Conservation (phyloP, 2,797 vertebrate species). For the Masticophis lateralis region DNA sequence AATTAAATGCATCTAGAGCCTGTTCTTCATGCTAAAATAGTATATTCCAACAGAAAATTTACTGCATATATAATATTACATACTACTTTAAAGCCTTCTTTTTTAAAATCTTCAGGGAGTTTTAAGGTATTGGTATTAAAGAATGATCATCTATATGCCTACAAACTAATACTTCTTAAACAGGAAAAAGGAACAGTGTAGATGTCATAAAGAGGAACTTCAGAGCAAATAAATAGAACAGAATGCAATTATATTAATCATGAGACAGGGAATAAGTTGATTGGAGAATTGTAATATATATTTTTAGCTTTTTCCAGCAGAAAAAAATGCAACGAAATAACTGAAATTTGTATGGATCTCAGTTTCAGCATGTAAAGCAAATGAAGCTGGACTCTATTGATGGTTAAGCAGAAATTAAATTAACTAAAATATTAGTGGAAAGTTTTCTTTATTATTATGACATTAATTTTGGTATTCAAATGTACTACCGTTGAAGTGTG, state of each 20-base stretch:
- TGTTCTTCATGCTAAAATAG: background rate
- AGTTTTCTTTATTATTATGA: background rate
- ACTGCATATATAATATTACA: background rate
- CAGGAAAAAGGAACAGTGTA: background rate
- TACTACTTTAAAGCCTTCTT: background rate
- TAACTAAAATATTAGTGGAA: background rate
- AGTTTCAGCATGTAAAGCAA: background rate
- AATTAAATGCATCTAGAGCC: slow-evolving; percentile 47
- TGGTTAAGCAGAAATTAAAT: background rate
- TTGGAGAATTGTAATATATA: no score
- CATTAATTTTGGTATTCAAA: background rate
- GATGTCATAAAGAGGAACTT: background rate
- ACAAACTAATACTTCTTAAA: background rate
- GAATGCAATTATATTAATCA: background rate
- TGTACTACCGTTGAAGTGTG: background rate
- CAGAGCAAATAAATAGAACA: background rate
- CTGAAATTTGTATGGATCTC: background rate
- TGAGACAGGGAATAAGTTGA: background rate
- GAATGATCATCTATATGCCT: background rate
- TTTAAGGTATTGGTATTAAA: background rate
- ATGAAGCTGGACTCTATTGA: background rate
- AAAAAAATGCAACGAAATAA: background rate
- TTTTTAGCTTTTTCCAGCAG: background rate
- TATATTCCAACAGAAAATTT: slow-evolving; percentile 3
- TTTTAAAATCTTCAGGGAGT: background rate